Conservation (phyloP, 2,888 invertebrate genomes). For the Ferdinandea cuprea region DNA sequence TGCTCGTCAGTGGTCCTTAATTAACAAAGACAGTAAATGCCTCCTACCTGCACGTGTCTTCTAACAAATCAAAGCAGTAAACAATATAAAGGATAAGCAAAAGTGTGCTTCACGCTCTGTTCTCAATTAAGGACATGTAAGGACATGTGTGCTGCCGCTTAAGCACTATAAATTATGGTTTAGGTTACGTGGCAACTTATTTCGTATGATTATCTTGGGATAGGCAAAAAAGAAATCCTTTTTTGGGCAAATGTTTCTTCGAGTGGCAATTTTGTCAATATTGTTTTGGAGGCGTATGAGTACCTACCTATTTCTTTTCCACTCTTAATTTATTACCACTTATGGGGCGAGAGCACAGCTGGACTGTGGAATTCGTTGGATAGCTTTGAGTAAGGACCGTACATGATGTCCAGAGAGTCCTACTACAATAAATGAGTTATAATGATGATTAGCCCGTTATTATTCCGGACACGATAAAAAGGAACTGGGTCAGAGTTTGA, state of each 20-base stretch:
- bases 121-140: conserved; percentile 27
- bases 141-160: not conserved
- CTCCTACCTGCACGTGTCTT: conserved; percentile 11
- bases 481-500: too few species aligned
- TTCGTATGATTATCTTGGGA: conserved; percentile 1
- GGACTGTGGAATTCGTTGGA: conserved; percentile 13
- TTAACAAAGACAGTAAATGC: conserved; percentile 8
- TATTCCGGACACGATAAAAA: not conserved
- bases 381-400: conserved; percentile 1
- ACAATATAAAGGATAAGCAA: conserved; percentile 3
- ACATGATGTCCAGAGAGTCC: conserved; percentile 7
- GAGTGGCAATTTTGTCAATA: conserved; percentile 4
- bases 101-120: conserved; percentile 12
- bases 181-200: conserved; percentile 6
- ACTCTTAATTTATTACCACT: conserved; percentile 19
- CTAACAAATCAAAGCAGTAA: conserved; percentile 5
- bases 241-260: conserved; percentile 1
- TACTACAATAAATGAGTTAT: conserved; percentile 3
- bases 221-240: not conserved
- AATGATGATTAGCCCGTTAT: conserved; percentile 6
- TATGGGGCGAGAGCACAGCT: conserved; percentile 3
- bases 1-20: conserved; percentile 10
- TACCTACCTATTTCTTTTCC: not conserved
- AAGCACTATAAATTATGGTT: not conserved
- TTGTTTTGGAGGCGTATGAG: conserved; percentile 13